Base-by-base conservation (phyloP, 2,797 vertebrate genomes). In the Sebastes vulpes region DNA sequence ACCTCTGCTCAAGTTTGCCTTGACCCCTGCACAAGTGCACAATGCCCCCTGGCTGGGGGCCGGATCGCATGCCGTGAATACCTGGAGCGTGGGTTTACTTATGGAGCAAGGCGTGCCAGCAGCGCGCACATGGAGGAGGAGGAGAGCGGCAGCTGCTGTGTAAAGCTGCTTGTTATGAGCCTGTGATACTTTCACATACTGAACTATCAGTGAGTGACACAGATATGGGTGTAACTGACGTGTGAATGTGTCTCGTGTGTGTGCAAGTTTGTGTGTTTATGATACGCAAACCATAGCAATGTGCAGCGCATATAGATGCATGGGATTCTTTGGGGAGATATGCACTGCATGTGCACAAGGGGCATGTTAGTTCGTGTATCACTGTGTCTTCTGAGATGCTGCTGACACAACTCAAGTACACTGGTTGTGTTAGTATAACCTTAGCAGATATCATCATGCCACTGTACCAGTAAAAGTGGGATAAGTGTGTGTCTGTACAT, bases 71-170 rank as follows among this genome's bases (percentile, higher is more conserved):
- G 89, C 92, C 89, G 1, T 59, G 25, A 81, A 95, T 95, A 88
- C 80, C 87, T 75, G 85, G 74, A 92, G 91, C 73, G 77, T 87
- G 89, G 91, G 86, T 93, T 94, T 92, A 83, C 93, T 92, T 86
- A 87, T 25, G 89, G 87, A 78, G 90, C 4, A 66, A 90, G 93
- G 92, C 82, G 81, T 85, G 92, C 88, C 93, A 82, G 85, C 59
- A 65, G 72, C 29, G 77, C 26, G 69, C 86, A 79, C 85, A 88
- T 72, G 42, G 16, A n/a, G 6, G 18, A 50, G 48, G 72, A 87
- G 71, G 78, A 42, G 68, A 71, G 86, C 82, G 61, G 88, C 94
- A 93, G 94, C 94, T 94, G 94, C 86, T 73, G 73, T n/a, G 73
- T 69, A 86, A 88, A 86, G 83, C 90, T 89, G 84, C 82, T 77